Conservation (phyloP, 2,797 vertebrate species). For the Diplodus puntazzo region DNA sequence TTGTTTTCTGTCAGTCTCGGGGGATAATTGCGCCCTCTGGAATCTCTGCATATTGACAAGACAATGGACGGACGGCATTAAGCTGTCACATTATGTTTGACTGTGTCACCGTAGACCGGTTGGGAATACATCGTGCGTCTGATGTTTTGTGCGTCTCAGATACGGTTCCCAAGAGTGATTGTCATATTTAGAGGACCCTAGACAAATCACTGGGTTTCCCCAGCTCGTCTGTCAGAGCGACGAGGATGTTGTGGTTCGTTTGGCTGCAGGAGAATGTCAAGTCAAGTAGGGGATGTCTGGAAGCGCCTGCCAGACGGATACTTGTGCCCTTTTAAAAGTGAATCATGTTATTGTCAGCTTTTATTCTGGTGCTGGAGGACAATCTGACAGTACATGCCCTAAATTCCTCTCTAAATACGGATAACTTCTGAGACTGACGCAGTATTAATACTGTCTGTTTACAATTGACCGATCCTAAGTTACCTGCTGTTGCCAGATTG, state of each 20-base stretch:
- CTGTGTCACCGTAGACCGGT: constrained; percentile 13
- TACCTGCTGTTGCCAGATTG: no score
- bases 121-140: constrained; percentile 24
- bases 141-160: constrained; percentile 36
- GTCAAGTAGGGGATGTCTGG: constrained; percentile 52
- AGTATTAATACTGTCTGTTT: background rate
- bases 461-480: no score
- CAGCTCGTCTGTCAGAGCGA: constrained; percentile 41
- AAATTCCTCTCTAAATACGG: constrained; percentile 5
- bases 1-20: constrained; percentile 40
- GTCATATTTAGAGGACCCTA: constrained; percentile 47
- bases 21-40: constrained; percentile 50
- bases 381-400: background rate
- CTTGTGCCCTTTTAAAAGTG: constrained; percentile 10
- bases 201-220: constrained; percentile 61
- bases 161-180: constrained; percentile 19
- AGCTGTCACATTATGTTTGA: constrained; percentile 49
- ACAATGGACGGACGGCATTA: constrained; percentile 54
- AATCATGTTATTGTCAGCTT: constrained; percentile 32
- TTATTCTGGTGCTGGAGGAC: constrained; percentile 20
- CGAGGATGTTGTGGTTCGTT: constrained; percentile 55
- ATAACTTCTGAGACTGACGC: background rate
- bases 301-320: constrained; percentile 41
- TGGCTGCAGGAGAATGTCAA: constrained; percentile 46
- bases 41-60: constrained; percentile 47